phyloP scores from a whole-genome alignment of 2,113 vertebrate genomes.

The Scatophagus argus region DNA sequence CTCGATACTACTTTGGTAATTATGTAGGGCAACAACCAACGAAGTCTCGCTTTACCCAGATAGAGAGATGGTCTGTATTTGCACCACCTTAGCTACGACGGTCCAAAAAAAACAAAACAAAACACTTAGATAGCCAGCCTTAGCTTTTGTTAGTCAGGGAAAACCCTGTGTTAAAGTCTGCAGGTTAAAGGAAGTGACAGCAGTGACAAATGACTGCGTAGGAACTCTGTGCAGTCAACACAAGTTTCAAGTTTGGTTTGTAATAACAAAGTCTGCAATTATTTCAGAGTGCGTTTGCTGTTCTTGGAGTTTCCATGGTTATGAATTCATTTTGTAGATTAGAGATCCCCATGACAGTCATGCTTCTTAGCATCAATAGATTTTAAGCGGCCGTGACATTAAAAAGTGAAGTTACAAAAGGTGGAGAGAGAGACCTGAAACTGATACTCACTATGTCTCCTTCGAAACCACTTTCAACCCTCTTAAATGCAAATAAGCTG shows the following conservation, averaged over 20 bases:
- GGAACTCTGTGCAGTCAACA: conserved; percentile 5
- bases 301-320: background rate
- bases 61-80: background rate
- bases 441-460: background rate
- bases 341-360: conserved; percentile 2
- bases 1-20: background rate
- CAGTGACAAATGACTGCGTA: conserved; percentile 2
- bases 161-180: conserved; percentile 8
- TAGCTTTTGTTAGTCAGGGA: background rate
- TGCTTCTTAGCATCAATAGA: background rate
- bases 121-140: background rate
- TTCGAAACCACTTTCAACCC: background rate
- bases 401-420: background rate
- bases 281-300: background rate
- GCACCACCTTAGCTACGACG: background rate
- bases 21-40: background rate
- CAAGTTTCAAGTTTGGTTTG: background rate
- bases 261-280: background rate
- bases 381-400: background rate
- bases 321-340: background rate
- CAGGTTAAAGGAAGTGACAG: conserved; percentile 21
- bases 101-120: too few species aligned
- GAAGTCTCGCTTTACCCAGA: background rate
- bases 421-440: background rate
- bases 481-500: background rate